phyloP scores from a whole-genome alignment of 2,888 invertebrate species.

The Brachyptera putata region DNA sequence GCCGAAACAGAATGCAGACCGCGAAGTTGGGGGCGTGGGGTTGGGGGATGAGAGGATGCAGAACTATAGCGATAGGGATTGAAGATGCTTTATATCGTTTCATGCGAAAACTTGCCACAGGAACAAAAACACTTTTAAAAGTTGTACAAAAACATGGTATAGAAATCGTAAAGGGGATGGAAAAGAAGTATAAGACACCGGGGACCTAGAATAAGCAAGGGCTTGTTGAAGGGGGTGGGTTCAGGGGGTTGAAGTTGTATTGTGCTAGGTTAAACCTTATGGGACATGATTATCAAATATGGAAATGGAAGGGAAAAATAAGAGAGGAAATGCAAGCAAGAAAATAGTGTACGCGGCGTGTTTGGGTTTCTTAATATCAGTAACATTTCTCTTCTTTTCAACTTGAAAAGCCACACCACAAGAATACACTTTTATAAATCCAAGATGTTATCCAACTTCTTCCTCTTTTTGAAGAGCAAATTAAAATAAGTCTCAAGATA shows the following conservation, averaged over 20 bases:
- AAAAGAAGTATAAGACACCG: slow-evolving; percentile 3
- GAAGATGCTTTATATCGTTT: slow-evolving; percentile 16
- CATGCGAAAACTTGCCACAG: slow-evolving; percentile 17
- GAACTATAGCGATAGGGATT: slow-evolving; percentile 17
- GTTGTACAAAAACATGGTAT: slow-evolving; percentile 3
- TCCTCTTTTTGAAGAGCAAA: too few relatives aligned
- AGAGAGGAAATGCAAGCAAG: background rate
- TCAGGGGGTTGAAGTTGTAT: slow-evolving; percentile 15
- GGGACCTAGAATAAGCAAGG: slow-evolving; percentile 12
- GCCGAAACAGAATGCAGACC: slow-evolving; percentile 17
- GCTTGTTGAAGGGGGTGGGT: background rate
- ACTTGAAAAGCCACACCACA: too few relatives aligned
- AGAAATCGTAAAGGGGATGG: slow-evolving; percentile 2
- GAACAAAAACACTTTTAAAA: slow-evolving; percentile 22
- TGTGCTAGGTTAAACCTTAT: slow-evolving; percentile 14
- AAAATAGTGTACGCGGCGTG: background rate
- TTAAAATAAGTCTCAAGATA: too few relatives aligned
- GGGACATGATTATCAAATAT: slow-evolving; percentile 21
- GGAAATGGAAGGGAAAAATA: slow-evolving; percentile 11
- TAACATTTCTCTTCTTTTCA: background rate
- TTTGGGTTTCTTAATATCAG: background rate
- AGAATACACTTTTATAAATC: too few relatives aligned
- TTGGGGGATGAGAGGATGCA: slow-evolving; percentile 20
- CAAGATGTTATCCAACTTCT: too few relatives aligned
- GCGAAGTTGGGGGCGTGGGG: background rate